phyloP scores from a whole-genome alignment of 2,888 invertebrate species.

The Noctua janthe region DNA sequence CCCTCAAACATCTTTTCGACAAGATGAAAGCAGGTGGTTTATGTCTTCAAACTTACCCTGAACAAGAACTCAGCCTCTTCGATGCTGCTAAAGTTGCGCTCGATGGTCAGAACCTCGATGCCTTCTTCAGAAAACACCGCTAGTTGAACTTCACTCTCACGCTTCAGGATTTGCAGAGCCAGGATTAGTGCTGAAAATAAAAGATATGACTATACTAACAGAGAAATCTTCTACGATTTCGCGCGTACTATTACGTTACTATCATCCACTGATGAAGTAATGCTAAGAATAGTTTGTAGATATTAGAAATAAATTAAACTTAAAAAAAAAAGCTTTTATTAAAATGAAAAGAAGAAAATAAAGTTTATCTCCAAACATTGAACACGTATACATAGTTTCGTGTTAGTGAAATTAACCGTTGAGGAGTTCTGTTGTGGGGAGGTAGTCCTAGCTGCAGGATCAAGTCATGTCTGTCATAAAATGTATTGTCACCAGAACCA shows the following conservation, averaged over 20 bases:
- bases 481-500: too few relatives aligned
- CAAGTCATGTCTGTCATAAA: too few relatives aligned
- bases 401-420: too few relatives aligned
- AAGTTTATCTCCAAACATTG: neutral
- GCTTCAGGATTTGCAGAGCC: conserved; percentile 90
- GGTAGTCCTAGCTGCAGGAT: too few relatives aligned
- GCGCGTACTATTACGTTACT: too few relatives aligned
- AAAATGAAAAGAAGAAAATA: too few relatives aligned
- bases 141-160: conserved; percentile 91
- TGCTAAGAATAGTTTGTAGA: too few relatives aligned
- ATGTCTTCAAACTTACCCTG: conserved; percentile 73
- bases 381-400: too few relatives aligned
- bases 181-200: conserved; percentile 89
- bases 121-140: conserved; percentile 91
- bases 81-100: conserved; percentile 82
- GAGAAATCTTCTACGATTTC: neutral
- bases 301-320: too few relatives aligned
- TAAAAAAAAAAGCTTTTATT: too few relatives aligned
- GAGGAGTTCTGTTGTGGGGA: too few relatives aligned
- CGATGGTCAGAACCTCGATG: conserved; percentile 80
- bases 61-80: conserved; percentile 85
- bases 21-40: neutral
- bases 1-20: neutral
- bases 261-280: too few relatives aligned
- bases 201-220: neutral